phyloP scores from a whole-genome alignment of 2,888 invertebrate species.

The Dichetophora obliterata region DNA sequence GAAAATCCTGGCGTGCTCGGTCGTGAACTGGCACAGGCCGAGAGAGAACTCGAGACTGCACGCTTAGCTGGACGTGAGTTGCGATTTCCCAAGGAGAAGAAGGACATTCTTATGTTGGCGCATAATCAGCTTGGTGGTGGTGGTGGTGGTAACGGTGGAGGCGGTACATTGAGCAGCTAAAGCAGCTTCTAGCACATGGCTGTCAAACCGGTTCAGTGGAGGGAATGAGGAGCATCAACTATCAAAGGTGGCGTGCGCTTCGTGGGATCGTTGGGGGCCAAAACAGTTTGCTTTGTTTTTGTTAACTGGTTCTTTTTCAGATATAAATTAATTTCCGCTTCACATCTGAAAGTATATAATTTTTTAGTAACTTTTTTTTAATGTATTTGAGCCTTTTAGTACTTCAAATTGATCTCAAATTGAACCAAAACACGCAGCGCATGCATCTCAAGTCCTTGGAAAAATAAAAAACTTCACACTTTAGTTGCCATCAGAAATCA shows the following conservation, averaged over 20 bases:
- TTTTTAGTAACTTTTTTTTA: not conserved
- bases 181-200: not conserved
- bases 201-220: not conserved
- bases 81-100: constrained; percentile 94
- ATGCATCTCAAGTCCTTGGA: not conserved
- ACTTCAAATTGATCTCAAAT: constrained; percentile 36
- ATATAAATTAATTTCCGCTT: not conserved
- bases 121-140: constrained; percentile 81
- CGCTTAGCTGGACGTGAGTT: constrained; percentile 90
- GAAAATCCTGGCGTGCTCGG: constrained; percentile 82
- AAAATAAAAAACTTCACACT: constrained; percentile 3
- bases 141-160: constrained; percentile 61
- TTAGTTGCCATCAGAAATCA: constrained; percentile 35
- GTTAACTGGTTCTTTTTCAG: not conserved
- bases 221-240: not conserved
- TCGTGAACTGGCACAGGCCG: constrained; percentile 85
- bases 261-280: not conserved
- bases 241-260: not conserved
- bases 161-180: constrained; percentile 60
- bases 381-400: constrained; percentile 6
- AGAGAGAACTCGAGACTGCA: constrained; percentile 87
- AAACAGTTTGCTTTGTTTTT: not conserved
- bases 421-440: constrained; percentile 1
- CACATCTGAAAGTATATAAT: not conserved
- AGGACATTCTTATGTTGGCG: constrained; percentile 92